These are phyloP conservation scores for Puma concolor DNA, from an alignment of 2,113 vertebrate genomes.

Conservation along the genomic window DNA sequence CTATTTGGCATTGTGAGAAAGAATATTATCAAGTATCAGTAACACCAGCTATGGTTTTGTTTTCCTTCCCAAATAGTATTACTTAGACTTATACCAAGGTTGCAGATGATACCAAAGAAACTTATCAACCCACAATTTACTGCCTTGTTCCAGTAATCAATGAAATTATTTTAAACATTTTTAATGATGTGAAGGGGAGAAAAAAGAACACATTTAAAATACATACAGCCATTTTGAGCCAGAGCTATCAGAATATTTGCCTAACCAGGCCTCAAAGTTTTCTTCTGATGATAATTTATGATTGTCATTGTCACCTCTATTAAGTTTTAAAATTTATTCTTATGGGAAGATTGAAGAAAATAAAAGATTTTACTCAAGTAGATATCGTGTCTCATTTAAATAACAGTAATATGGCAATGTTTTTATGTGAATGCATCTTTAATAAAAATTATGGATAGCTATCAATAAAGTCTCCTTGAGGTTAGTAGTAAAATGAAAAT, in stretches of 20 bases:
- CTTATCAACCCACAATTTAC: neutral
- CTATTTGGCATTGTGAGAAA: conserved; percentile 42
- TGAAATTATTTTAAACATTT: conserved; percentile 41
- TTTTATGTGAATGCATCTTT: neutral
- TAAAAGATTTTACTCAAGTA: neutral
- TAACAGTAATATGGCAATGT: neutral
- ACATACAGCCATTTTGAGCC: neutral
- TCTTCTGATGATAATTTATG: conserved; percentile 2
- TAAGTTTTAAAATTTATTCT: conserved; percentile 21
- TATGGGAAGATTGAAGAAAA: conserved; percentile 44
- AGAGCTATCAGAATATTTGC: neutral
- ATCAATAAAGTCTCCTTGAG: neutral
- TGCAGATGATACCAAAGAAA: conserved; percentile 70
- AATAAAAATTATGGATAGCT: conserved; percentile 6
- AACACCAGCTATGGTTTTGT: conserved; percentile 57
- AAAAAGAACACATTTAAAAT: conserved; percentile 14
- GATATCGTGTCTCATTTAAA: neutral
- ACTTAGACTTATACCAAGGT: conserved; percentile 66
- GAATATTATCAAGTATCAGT: conserved; percentile 36
- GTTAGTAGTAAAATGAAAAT: conserved; percentile 6
- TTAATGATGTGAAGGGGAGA: neutral
- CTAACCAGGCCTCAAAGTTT: neutral
- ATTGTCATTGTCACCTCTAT: neutral
- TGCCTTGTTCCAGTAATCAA: conserved; percentile 67
- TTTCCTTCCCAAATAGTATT: conserved; percentile 70